Evolutionary conservation across 2,888 invertebrate genomes (phyloP).

Genomic region (Serripes groenlandicus): DNA sequence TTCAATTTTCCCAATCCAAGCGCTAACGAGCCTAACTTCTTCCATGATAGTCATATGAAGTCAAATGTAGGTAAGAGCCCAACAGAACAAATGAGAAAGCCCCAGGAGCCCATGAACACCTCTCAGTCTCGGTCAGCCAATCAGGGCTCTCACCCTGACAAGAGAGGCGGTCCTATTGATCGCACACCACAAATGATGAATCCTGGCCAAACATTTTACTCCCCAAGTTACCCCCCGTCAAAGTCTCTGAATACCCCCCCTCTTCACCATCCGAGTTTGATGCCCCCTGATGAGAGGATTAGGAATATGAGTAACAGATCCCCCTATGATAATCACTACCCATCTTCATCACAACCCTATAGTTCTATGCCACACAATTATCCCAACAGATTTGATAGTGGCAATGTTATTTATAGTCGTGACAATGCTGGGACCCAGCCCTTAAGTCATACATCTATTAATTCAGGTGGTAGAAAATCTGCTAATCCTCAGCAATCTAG

Average conservation of each 20-base stretch:
- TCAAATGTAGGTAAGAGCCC: constrained; percentile 66
- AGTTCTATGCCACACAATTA: constrained; percentile 64
- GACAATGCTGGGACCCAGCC: constrained; percentile 73
- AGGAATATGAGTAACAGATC: constrained; percentile 67
- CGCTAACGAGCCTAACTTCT: constrained; percentile 55
- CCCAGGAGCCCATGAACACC: constrained; percentile 50
- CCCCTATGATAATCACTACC: constrained; percentile 69
- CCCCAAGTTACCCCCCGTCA: constrained; percentile 70
- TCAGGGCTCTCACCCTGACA: constrained; percentile 48
- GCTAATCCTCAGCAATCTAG: constrained; percentile 70
- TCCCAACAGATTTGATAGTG: constrained; percentile 65
- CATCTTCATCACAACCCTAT: constrained; percentile 67
- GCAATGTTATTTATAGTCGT: constrained; percentile 52
- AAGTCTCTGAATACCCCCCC: constrained; percentile 77
- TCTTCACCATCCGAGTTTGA: constrained; percentile 75
- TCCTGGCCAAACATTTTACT: constrained; percentile 69
- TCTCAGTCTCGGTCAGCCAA: constrained; percentile 52
- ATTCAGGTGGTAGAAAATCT: constrained; percentile 70
- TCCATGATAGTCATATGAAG: constrained; percentile 63
- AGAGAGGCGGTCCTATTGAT: constrained; percentile 55
- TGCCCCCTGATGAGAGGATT: constrained; percentile 66
- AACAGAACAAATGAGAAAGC: constrained; percentile 64
- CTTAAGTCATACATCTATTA: constrained; percentile 73
- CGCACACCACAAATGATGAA: constrained; percentile 74
- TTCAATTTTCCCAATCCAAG: constrained; percentile 52